Conservation (phyloP, 2,113 vertebrate genomes). For the Drymodes brunneopygia region DNA sequence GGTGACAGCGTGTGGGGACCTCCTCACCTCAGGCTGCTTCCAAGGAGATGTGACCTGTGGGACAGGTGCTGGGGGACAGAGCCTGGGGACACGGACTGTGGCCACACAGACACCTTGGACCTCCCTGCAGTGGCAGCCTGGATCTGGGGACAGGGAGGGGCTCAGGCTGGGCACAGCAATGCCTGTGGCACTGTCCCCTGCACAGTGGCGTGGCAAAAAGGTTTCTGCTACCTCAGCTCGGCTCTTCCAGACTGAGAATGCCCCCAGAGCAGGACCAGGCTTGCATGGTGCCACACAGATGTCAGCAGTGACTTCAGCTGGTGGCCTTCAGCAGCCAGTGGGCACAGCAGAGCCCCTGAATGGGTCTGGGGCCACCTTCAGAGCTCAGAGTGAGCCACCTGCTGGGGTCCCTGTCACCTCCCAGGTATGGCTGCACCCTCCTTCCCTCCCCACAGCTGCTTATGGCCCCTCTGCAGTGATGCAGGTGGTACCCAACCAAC, state of each 20-base stretch:
- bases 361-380: neutral
- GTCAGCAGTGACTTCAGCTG: neutral
- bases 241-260: accelerated
- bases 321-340: accelerated
- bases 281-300: accelerated
- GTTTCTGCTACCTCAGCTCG: accelerated
- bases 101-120: accelerated
- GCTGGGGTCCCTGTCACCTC: neutral
- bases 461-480: neutral
- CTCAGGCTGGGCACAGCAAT: accelerated
- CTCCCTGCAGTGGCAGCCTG: neutral
- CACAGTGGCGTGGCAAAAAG: no score
- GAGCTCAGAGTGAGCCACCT: neutral
- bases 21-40: accelerated
- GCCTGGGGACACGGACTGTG: accelerated
- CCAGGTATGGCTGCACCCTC: neutral
- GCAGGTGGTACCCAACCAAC: neutral
- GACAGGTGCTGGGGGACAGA: neutral
- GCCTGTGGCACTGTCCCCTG: accelerated
- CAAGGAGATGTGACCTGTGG: accelerated
- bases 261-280: neutral
- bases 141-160: accelerated
- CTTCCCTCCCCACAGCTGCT: neutral
- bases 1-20: accelerated
- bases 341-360: neutral